Percentiles rank a stretch among this genome's conserved stretches.
Conservation (phyloP, 1,140 invertebrate species). For the Agrypnia vestita region DNA sequence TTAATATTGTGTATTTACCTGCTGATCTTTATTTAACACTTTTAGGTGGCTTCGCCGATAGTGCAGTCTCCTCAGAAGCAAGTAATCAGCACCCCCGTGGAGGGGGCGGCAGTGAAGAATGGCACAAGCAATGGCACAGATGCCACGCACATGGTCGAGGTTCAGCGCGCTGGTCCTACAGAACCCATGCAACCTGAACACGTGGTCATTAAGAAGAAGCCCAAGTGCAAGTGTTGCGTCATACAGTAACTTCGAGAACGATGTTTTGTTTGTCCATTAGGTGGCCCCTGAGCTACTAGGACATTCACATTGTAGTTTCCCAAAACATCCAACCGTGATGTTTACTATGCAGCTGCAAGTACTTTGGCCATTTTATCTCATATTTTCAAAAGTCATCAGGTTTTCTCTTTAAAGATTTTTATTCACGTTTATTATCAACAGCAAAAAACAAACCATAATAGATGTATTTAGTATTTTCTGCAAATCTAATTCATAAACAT, state of each 20-base stretch:
- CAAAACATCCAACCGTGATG: background rate
- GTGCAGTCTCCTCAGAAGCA: constrained; percentile 67
- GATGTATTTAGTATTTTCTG: too few species aligned
- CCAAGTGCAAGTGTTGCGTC: constrained; percentile 91
- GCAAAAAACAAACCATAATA: too few species aligned
- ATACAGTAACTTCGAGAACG: constrained; percentile 79
- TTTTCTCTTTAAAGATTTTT: too few species aligned
- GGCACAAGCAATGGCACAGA: constrained; percentile 68
- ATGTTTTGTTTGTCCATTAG: background rate
- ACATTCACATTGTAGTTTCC: background rate
- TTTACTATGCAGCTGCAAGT: background rate
- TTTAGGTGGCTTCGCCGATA: constrained; percentile 65
- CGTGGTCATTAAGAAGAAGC: constrained; percentile 91
- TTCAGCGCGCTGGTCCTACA: constrained; percentile 81
- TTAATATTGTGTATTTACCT: too few species aligned
- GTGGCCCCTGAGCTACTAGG: background rate
- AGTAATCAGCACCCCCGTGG: constrained; percentile 63
- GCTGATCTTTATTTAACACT: constrained; percentile 1
- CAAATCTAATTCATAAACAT: too few species aligned
- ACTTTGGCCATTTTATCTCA: background rate
- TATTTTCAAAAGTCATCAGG: background rate
- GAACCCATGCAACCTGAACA: constrained; percentile 88
- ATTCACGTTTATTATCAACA: too few species aligned
- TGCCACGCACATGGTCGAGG: constrained; percentile 76
- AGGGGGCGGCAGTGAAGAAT: constrained; percentile 65